A percentile compares a stretch with the other conserved stretches of the same genome.
Evolutionary conservation across 1,140 invertebrate species (phyloP).

Genomic region (Babylonia areolata): DNA sequence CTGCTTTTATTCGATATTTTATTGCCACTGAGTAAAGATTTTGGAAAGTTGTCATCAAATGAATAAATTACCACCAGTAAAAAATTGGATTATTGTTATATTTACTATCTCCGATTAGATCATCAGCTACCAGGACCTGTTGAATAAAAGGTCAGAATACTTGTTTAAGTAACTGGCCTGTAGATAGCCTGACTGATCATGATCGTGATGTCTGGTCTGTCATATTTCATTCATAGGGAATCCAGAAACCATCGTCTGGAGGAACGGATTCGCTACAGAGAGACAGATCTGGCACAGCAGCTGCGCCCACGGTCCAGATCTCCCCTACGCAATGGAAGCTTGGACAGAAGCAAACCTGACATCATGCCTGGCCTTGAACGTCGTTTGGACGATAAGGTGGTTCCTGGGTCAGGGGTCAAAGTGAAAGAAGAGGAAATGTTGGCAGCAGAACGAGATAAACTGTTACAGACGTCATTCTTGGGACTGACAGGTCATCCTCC

Average conservation of each 20-base stretch:
- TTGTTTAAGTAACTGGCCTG: too few relatives aligned
- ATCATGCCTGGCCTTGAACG: conserved; percentile 47
- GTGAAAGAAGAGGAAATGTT: conserved; percentile 64
- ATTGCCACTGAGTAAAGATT: too few relatives aligned
- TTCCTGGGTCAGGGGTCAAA: conserved; percentile 44
- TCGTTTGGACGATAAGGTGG: conserved; percentile 51
- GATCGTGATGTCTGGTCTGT: not conserved
- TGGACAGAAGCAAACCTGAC: conserved; percentile 58
- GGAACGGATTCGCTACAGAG: conserved; percentile 42
- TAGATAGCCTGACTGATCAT: too few relatives aligned
- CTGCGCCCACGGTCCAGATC: conserved; percentile 62
- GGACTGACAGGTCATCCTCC: conserved; percentile 12
- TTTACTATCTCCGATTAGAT: too few relatives aligned
- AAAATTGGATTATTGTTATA: too few relatives aligned
- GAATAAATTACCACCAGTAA: too few relatives aligned
- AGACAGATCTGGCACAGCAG: conserved; percentile 44
- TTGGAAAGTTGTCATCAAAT: too few relatives aligned
- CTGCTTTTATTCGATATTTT: too few relatives aligned
- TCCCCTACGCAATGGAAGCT: conserved; percentile 61
- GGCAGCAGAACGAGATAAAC: conserved; percentile 49
- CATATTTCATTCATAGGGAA: not conserved
- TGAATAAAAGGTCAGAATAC: too few relatives aligned
- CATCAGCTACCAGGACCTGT: too few relatives aligned
- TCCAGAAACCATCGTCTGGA: conserved; percentile 9
- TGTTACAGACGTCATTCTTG: conserved; percentile 43